Evolutionary conservation across 2,113 vertebrate genomes (phyloP).

Genomic region (Dromiciops gliroides): DNA sequence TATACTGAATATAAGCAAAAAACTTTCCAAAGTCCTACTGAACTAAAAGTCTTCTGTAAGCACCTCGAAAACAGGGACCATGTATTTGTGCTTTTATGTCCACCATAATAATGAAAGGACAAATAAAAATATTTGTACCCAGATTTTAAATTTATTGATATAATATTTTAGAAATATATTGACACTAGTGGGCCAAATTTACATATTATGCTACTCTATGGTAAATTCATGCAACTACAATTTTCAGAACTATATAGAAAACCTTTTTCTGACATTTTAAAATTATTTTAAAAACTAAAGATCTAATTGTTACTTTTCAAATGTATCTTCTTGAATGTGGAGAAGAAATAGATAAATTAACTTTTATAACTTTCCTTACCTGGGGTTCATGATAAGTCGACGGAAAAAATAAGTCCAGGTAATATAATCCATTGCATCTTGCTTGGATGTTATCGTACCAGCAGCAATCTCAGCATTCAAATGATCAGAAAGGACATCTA

Average conservation of each 20-base stretch:
- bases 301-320: conserved; percentile 17
- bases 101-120: neutral
- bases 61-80: neutral
- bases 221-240: neutral
- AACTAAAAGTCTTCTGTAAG: neutral
- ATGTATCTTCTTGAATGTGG: conserved; percentile 49
- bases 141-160: conserved; percentile 29
- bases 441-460: conserved; percentile 96
- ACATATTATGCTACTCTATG: conserved; percentile 16
- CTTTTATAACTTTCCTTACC: conserved; percentile 82
- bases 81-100: neutral
- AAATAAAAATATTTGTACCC: neutral
- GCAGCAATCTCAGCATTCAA: conserved; percentile 97
- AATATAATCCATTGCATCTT: conserved; percentile 99
- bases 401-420: conserved; percentile 99
- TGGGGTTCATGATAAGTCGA: conserved; percentile 98
- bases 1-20: no score
- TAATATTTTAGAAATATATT: conserved; percentile 14
- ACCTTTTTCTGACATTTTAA: conserved; percentile 15
- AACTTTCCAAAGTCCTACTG: conserved; percentile 34
- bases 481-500: conserved; percentile 95
- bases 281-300: conserved; percentile 10
- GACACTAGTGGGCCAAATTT: neutral
- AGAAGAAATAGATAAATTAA: neutral
- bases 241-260: conserved; percentile 14